Evolutionary conservation across 2,113 vertebrate genomes (phyloP).

Genomic region (Microtus ochrogaster): DNA sequence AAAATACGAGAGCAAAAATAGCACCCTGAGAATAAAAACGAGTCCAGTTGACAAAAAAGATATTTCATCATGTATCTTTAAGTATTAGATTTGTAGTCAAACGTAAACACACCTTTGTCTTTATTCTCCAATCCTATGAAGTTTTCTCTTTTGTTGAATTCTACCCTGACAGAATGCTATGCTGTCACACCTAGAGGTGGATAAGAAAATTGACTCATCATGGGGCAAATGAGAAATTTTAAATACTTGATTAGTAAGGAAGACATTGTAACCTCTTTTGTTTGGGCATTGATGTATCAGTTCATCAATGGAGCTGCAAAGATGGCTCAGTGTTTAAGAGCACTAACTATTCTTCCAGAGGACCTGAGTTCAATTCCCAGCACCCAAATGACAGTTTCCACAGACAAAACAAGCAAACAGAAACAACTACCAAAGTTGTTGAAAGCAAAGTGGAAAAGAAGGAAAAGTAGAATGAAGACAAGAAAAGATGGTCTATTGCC

Average conservation of each 20-base stretch:
- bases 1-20: no score
- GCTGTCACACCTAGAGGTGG: not conserved
- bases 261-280: not conserved
- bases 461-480: not conserved
- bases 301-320: no score
- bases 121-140: fast-evolving
- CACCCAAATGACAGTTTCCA: no score
- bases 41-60: no score
- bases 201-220: not conserved
- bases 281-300: not conserved
- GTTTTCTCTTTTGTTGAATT: not conserved
- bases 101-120: not conserved
- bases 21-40: no score
- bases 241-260: not conserved
- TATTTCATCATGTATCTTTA: no score
- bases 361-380: no score
- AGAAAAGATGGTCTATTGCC: not conserved
- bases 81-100: not conserved
- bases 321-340: no score
- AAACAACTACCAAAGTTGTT: not conserved
- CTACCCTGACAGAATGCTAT: no score
- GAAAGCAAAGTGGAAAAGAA: not conserved
- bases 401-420: not conserved
- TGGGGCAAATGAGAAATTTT: not conserved
- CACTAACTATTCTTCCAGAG: no score